Evolutionary conservation across 2,797 vertebrate species (phyloP).

Genomic region (Tauraco hartlaubi): DNA sequence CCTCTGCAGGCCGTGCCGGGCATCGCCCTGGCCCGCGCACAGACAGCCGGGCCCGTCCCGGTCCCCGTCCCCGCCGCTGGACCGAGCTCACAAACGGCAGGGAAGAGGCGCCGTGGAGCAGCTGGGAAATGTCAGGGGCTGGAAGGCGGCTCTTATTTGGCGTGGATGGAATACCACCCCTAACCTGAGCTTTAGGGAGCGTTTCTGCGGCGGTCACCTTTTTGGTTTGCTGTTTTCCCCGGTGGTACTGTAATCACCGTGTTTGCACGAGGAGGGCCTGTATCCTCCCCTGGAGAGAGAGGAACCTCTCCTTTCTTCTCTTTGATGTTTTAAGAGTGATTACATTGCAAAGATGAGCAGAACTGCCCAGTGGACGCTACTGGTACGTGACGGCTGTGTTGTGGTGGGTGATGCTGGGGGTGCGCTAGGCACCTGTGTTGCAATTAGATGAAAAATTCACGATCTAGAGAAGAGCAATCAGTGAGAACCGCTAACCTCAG

Average conservation of each 20-base stretch:
- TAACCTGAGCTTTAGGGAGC: not conserved
- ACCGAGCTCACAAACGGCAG: not conserved
- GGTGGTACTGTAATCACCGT: no score
- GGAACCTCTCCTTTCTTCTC: not conserved
- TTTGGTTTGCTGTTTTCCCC: not conserved
- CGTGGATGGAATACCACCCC: not conserved
- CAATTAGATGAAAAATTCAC: not conserved
- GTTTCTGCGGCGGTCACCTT: not conserved
- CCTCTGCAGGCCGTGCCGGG: no score
- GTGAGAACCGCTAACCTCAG: not conserved
- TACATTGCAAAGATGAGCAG: not conserved
- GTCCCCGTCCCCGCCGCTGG: not conserved
- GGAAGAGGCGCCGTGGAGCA: no score
- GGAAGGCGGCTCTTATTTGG: not conserved
- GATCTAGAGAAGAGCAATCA: not conserved
- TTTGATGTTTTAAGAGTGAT: not conserved
- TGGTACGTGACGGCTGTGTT: rapidly evolving
- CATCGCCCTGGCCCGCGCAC: not conserved
- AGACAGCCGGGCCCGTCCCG: no score
- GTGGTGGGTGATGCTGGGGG: not conserved
- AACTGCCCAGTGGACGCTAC: not conserved
- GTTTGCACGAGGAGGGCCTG: not conserved
- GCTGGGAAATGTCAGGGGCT: not conserved
- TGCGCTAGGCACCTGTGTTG: not conserved
- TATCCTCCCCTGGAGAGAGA: not conserved